Conservation (phyloP, 2,888 invertebrate species). For the Sarcophaga variegata region DNA sequence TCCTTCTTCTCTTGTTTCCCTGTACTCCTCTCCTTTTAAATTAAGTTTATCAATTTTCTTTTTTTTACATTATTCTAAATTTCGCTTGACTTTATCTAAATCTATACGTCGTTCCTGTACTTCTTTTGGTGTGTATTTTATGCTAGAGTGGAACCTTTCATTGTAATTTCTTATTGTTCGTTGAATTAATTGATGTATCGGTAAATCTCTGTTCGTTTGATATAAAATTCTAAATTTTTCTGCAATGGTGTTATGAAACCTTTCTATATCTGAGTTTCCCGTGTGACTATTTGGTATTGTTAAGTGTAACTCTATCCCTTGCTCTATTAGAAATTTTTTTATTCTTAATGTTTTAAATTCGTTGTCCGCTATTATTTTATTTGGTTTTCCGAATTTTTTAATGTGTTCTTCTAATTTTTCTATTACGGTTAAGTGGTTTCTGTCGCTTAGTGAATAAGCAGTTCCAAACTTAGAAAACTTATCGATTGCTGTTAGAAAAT, state of each 20-base stretch:
- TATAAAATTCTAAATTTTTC: slow-evolving; percentile 39
- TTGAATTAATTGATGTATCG: slow-evolving; percentile 32
- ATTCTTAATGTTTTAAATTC: slow-evolving; percentile 38
- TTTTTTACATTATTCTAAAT: slow-evolving; percentile 53
- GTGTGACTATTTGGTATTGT: too few species aligned
- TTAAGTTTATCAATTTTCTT: slow-evolving; percentile 53
- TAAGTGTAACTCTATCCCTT: too few species aligned
- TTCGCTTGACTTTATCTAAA: slow-evolving; percentile 12
- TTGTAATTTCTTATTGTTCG: slow-evolving; percentile 44
- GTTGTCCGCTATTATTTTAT: slow-evolving; percentile 8
- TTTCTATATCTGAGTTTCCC: slow-evolving; percentile 67
- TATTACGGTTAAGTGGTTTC: too few species aligned
- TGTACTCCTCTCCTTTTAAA: slow-evolving; percentile 35
- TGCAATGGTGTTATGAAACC: slow-evolving; percentile 58
- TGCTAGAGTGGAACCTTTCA: slow-evolving; percentile 16
- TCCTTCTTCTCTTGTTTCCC: slow-evolving; percentile 34
- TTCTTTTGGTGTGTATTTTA: slow-evolving; percentile 22
- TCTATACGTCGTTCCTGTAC: slow-evolving; percentile 19
- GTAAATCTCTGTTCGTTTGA: slow-evolving; percentile 35
- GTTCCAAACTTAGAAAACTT: too few species aligned
- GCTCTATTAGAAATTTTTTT: slow-evolving; percentile 53
- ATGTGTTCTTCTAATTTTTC: slow-evolving; percentile 21
- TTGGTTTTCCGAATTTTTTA: background rate
- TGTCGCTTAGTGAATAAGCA: too few species aligned
- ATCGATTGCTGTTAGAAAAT: too few species aligned